Evolutionary conservation across 2,888 invertebrate species (phyloP).

Genomic region (Rotaria socialis): DNA sequence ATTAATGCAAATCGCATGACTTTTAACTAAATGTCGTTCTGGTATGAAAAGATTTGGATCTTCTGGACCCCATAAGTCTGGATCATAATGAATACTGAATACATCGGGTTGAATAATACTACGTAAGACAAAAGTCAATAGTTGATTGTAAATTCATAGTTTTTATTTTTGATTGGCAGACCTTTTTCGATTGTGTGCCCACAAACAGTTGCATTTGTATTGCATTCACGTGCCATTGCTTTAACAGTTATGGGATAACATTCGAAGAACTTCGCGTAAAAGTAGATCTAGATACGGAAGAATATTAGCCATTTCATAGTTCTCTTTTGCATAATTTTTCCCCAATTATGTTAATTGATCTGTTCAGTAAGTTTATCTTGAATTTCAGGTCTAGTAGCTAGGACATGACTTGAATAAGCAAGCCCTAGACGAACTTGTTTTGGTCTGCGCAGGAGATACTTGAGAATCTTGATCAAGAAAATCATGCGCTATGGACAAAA

Average conservation of each 20-base stretch:
- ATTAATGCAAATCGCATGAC: slow-evolving; percentile 52
- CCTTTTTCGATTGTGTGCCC: slow-evolving; percentile 50
- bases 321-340: not conserved
- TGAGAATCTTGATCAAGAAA: too few species aligned
- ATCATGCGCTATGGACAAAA: too few species aligned
- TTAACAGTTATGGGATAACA: slow-evolving; percentile 56
- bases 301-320: slow-evolving; percentile 41
- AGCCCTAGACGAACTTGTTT: too few species aligned
- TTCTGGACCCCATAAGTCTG: slow-evolving; percentile 46
- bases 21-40: slow-evolving; percentile 36
- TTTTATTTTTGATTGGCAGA: slow-evolving; percentile 45
- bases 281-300: slow-evolving; percentile 60
- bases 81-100: slow-evolving; percentile 45
- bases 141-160: not conserved
- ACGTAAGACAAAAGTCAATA: slow-evolving; percentile 15
- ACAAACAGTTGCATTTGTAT: not conserved
- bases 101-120: slow-evolving; percentile 46
- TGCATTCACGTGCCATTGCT: not conserved
- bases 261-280: slow-evolving; percentile 59
- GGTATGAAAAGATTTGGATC: slow-evolving; percentile 46
- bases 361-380: not conserved
- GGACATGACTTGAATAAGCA: not conserved
- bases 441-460: too few species aligned
- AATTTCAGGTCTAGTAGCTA: not conserved
- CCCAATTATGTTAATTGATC: not conserved